A percentile compares a stretch with the other conserved stretches of the same genome.
Conservation (phyloP, 1,140 invertebrate species). For the Diorhabda carinulata region DNA sequence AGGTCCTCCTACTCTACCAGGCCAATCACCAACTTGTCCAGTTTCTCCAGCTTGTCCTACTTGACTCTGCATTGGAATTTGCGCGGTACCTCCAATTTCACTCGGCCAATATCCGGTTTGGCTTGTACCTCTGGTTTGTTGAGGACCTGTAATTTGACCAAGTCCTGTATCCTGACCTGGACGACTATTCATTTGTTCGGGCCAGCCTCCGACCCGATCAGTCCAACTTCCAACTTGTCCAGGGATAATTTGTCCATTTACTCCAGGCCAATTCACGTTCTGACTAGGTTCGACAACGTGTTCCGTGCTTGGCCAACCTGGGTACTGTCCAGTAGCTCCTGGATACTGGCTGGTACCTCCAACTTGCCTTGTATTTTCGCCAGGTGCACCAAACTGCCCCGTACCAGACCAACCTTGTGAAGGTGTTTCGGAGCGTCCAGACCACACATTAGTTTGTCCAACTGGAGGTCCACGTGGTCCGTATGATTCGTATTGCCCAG, state of each 20-base stretch:
- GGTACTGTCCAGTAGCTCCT: not conserved
- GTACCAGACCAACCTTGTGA: not conserved
- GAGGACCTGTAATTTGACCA: slow-evolving; percentile 11
- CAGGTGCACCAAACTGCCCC: slow-evolving; percentile 1
- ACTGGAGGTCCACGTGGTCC: not conserved
- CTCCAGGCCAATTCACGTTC: not conserved
- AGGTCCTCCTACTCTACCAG: slow-evolving; percentile 5
- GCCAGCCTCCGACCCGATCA: slow-evolving; percentile 10
- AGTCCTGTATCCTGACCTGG: not conserved
- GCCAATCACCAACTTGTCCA: slow-evolving; percentile 17
- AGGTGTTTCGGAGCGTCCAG: not conserved
- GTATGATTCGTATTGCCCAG: slow-evolving; percentile 36
- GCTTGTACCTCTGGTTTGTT: not conserved
- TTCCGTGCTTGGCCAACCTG: not conserved
- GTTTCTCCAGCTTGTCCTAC: slow-evolving; percentile 23
- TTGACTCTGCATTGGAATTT: not conserved
- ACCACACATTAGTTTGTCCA: not conserved
- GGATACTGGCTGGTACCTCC: slow-evolving; percentile 4
- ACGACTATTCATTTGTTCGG: slow-evolving; percentile 12
- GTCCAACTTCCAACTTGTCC: not conserved
- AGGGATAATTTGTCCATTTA: no score
- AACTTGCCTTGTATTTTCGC: not conserved
- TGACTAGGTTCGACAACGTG: not conserved
- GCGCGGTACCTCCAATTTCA: not conserved
- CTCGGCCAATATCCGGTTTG: not conserved